Evolutionary conservation across 2,888 invertebrate genomes (phyloP), one percentile per base, ranked within the genome.

Genomic region (Drosophila monieri): DNA sequence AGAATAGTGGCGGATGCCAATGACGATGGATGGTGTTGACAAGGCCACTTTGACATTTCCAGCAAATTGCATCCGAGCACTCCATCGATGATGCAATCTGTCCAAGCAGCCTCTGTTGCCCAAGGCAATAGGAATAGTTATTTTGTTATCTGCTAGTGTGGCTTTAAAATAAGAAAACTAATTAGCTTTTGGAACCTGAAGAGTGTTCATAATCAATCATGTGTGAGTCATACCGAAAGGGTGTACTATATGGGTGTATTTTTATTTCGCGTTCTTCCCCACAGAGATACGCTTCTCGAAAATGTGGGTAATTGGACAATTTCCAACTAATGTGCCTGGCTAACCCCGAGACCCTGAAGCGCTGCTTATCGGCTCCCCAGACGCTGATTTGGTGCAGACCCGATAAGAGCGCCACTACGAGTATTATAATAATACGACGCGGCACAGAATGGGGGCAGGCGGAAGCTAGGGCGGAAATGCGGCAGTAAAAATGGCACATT

Each of bases 381-480:
- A 57, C 60, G 46, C 37, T 39, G 46, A 39, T 57, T 47, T 57
- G 60, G 60, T 57, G 60, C 60, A 61, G 57, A 57, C 15, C 57
- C 57, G 60, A 61, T 61, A 61, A 61, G 60, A 37, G 54, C 14
- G 10, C 21, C 9, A 46, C 43, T 43, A 12, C 18, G 18, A 18
- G 18, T 18, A 43, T 15, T 43, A 43, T 15, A 43, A 43, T 43
- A 43, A 43, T 43, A 43, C 12, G 5, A 43, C 8, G 18, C 10
- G 32, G 10, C n/a, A 6, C 6, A n/a, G 25, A 48, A 62, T 61
- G 39, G 35, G 64, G 65, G 64, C 62, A 54, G 53, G 18, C 64
- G 65, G 65, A 61, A 53, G 53, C 47, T 12, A 27, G 64, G 53
- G 32, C 65, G 65, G 65, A 65, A 65, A 64, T 64, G 65, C 64